Evolutionary conservation across 2,797 vertebrate genomes (phyloP).

Genomic region (Scomberomorus guttatus): DNA sequence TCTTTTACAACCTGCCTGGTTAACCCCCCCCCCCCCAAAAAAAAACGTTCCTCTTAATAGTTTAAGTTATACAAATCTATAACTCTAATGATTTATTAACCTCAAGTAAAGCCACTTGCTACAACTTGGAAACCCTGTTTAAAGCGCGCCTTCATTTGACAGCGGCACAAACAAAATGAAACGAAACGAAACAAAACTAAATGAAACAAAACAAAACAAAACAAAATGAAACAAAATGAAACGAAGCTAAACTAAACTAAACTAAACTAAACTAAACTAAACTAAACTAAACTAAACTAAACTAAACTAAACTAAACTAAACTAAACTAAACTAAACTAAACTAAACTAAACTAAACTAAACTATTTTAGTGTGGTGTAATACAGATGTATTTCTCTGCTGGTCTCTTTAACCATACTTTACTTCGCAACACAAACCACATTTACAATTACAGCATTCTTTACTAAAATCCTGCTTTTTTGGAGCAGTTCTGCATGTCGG

Average conservation of each 20-base stretch:
- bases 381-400: conserved; percentile 11
- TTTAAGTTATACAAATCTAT: neutral
- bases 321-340: neutral
- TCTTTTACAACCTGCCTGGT: neutral
- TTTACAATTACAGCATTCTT: conserved; percentile 47
- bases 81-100: neutral
- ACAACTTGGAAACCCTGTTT: neutral
- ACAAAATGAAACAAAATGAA: neutral
- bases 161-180: neutral
- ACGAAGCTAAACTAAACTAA: neutral
- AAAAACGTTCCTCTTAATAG: neutral
- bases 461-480: conserved; percentile 33
- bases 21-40: too few relatives aligned
- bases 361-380: neutral
- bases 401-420: conserved; percentile 17
- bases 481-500: conserved; percentile 53
- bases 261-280: conserved; percentile 3
- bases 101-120: neutral
- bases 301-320: neutral
- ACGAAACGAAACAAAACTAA: neutral
- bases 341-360: conserved; percentile 8
- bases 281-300: neutral
- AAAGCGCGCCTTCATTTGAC: neutral
- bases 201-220: conserved; percentile 1
- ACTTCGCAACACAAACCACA: conserved; percentile 45